A percentile compares a stretch with the other conserved stretches of the same genome.
Evolutionary conservation across 1,140 invertebrate genomes (phyloP).

Genomic region (Spodoptera litura): DNA sequence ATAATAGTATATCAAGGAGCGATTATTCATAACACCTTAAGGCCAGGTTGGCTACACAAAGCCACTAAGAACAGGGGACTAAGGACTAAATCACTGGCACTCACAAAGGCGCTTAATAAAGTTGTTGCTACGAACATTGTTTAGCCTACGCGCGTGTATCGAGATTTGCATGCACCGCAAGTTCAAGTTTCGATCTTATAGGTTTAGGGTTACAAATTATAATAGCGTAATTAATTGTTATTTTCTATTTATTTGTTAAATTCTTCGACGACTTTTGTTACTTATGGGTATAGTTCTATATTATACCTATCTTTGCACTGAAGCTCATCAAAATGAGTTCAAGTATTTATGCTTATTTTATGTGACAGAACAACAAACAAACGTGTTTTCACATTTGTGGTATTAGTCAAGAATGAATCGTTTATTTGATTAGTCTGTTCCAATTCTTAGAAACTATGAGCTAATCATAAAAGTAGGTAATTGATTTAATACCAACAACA

Average conservation of each 20-base stretch:
- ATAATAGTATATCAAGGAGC: neutral
- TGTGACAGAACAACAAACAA: too few relatives aligned
- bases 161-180: slow-evolving; percentile 21
- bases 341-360: neutral
- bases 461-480: slow-evolving; percentile 3
- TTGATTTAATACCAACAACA: slow-evolving; percentile 24
- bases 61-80: slow-evolving; percentile 19
- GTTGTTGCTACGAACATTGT: slow-evolving; percentile 30
- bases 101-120: slow-evolving; percentile 28
- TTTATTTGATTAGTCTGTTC: too few relatives aligned
- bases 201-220: neutral
- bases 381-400: too few relatives aligned
- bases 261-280: too few relatives aligned
- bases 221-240: too few relatives aligned
- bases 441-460: neutral
- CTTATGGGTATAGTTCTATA: too few relatives aligned
- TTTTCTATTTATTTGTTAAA: too few relatives aligned
- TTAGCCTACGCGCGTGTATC: slow-evolving; percentile 22
- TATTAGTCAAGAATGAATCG: too few relatives aligned
- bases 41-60: neutral
- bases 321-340: too few relatives aligned
- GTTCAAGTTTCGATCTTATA: neutral
- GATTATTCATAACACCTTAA: slow-evolving; percentile 30
- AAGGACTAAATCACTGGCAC: slow-evolving; percentile 29
- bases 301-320: too few relatives aligned